Evolutionary conservation across 2,888 invertebrate species (phyloP), one percentile per base, ranked within the genome.

Genomic region (Heliconius aoede): DNA sequence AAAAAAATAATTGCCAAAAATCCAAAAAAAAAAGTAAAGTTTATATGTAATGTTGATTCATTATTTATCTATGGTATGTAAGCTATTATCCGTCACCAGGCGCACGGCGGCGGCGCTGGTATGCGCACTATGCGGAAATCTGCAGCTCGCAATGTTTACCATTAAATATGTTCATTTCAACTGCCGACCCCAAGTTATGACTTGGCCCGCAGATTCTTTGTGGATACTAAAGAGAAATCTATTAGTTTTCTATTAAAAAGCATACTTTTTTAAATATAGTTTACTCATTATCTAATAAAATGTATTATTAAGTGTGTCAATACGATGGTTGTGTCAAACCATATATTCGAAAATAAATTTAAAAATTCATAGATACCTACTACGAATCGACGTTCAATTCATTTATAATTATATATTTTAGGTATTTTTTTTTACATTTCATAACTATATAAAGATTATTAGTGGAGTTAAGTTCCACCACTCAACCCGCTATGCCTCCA

Each of bases 121-220:
- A 89, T 87, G 87, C 84, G 79, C 84, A 88, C 88, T 86, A 91
- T 89, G 91, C 91, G 91, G 91, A 91, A 90, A 77, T 82, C 80
- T 83, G 81, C 80, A 79, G 78, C 77, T 76, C 78, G 80, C 81
- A 82, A 81, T 82, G 81, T 81, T 83, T 80, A 81, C 78, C 79
- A 80, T 80, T 80, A 80, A 81, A 77, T 77, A 75, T 78, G 73
- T 76, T 78, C 76, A 78, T 80, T n/a, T n/a, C 73, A 78, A 77
- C 65, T 76, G 73, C 68, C 76, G 74, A 79, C 80, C 80, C 76
- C 46, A 76, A 80, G 76, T 80, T 80, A 80, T 75, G 78, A 72
- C 72, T 78, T 80, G 80, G 79, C 80, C 80, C 55, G 78, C 78
- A 75, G 76, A 73, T 72, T 77, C 76, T 77, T 76, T 80, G 78